phyloP scores from a whole-genome alignment of 2,888 invertebrate genomes.

The Eristalis pertinax region DNA sequence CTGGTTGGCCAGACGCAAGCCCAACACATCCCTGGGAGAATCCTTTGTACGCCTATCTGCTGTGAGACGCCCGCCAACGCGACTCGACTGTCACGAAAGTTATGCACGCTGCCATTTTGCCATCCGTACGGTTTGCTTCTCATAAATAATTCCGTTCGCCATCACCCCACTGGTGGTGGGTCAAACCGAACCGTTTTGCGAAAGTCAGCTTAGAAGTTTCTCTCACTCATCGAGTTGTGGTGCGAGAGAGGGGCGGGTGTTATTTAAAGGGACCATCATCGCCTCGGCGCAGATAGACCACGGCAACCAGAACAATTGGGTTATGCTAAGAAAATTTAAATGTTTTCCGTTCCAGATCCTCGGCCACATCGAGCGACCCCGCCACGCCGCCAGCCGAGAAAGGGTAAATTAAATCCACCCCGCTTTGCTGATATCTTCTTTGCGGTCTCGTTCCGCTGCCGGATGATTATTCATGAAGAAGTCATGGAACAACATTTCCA shows the following conservation, averaged over 20 bases:
- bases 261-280: not conserved
- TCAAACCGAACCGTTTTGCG: conserved; percentile 26
- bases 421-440: conserved; percentile 22
- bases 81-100: conserved; percentile 28
- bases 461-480: conserved; percentile 56
- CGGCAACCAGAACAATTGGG: conserved; percentile 48
- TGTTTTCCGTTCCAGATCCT: conserved; percentile 42
- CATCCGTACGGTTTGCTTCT: conserved; percentile 22
- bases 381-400: too few relatives aligned
- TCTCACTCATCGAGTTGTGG: not conserved
- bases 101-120: conserved; percentile 39
- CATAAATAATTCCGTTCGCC: conserved; percentile 48
- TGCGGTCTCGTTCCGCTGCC: conserved; percentile 8
- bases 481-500: conserved; percentile 23
- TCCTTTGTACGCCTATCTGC: conserved; percentile 2
- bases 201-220: conserved; percentile 2
- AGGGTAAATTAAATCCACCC: not conserved
- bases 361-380: not conserved
- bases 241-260: not conserved
- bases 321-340: conserved; percentile 56
- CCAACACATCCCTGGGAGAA: not conserved
- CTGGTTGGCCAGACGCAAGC: not conserved
- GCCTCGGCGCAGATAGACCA: not conserved
- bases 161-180: conserved; percentile 17
- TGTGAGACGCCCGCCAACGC: not conserved